Base-by-base conservation (phyloP, 2,113 vertebrate genomes). In the Talpa occidentalis region DNA sequence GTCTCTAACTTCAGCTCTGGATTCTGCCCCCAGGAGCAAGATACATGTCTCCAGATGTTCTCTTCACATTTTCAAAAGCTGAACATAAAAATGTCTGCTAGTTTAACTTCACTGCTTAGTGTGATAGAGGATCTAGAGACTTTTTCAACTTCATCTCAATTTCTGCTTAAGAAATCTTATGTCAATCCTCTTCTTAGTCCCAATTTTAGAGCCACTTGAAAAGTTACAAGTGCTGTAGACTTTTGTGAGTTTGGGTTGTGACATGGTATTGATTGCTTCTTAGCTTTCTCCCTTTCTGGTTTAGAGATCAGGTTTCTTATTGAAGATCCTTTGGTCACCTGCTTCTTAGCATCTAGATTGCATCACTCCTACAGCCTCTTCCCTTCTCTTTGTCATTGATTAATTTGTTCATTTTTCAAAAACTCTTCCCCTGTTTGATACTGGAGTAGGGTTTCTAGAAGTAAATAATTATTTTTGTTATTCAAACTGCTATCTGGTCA, bases 361-460 rank as follows among this genome's bases (percentile, higher is more conserved):
- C 21, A 3, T 76, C 22, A 44, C 11, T 37, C 35, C 78, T 74
- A 26, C 28, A 32, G 85, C 14, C 5, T 35, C 22, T 70, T 22
- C 5, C 10, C 66, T 70, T 91, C 62, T 59, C 37, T 84, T 92
- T 66, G 10, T 80, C 35, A 76, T 86, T 56, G 47, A 40, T 66
- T 83, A 16, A 74, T 74, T 69, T 84, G 30, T 74, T 93, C 17
- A 66, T 72, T 88, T 67, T 80, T 5, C n/a, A 73, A 92, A 90
- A 73, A 22, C 52, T 37, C 24, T 83, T 56, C 42, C 30, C 19
- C 24, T 26, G 9, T n/a, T 49, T 80, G 54, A 59, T 28, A 52
- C 66, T 64, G 35, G 26, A n/a, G 69, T 78, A 11, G 32, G 19
- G 14, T 67, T 73, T 82, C 69, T 90, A 77, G 40, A 82, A 28